Evolutionary conservation across 1,140 invertebrate species (phyloP), one percentile per base, ranked within the genome.

Genomic region (Atta texana): DNA sequence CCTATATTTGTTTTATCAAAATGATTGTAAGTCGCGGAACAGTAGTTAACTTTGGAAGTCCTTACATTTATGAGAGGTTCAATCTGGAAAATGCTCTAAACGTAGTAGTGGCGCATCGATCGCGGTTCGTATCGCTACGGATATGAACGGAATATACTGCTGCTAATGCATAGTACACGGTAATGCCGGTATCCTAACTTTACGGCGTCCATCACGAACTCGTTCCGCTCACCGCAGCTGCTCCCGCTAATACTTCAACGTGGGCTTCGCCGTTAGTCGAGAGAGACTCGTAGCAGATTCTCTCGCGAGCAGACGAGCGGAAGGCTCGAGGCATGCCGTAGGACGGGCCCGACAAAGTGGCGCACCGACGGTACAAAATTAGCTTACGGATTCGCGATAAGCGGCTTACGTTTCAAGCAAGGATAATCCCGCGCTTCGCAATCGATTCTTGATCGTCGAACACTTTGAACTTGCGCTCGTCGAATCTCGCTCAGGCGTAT

Each of bases 331-430:
- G 69, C 69, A 75, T 57, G 39, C 84, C 21, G 24, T 39, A 64
- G 44, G 24, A 71, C 39, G 61, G 18, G 82, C 44, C 75, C 87
- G 78, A 89, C 90, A 88, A 91, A 91, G 88, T 88, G 88, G 85
- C 72, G 53, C 78, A 89, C 77, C 85, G 76, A 57, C 77, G 88
- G 64, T 86, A 88, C 86, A 89, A 90, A 91, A 92, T 92, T 92
- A 92, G 90, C 90, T 91, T 90, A 88, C 82, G 88, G 89, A 90
- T 92, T 92, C 87, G 76, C 63, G 92, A 92, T 92, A 92, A 92
- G 92, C 91, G 61, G 92, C 91, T 92, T 92, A 92, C 89, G 76
- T 71, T 88, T 77, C 87, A 82, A 91, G 84, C 75, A 44, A 71
- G 88, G 91, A 91, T 92, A 91, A 92, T 92, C 90, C 91, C 21